Percentiles rank a stretch among this genome's conserved stretches.
phyloP scores from a whole-genome alignment of 2,888 invertebrate species.

The Diadegma fenestrale region DNA sequence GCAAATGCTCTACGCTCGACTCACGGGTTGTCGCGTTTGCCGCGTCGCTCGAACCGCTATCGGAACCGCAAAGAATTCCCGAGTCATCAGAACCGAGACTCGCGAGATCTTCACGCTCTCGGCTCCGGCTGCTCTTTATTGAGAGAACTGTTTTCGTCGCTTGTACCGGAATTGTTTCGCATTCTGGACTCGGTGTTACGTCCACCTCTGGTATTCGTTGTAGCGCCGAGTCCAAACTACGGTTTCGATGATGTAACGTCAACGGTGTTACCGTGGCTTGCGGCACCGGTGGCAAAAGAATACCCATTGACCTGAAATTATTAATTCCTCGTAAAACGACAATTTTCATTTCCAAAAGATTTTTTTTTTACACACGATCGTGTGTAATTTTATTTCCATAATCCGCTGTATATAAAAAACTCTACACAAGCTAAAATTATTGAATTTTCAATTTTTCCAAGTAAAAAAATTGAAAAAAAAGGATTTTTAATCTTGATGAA shows the following conservation, averaged over 20 bases:
- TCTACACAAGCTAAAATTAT: background rate
- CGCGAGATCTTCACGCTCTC: conserved; percentile 87
- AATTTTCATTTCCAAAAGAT: conserved; percentile 11
- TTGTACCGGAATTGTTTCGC: conserved; percentile 84
- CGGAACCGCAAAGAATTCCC: conserved; percentile 89
- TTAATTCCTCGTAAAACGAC: conserved; percentile 1
- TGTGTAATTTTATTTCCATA: background rate
- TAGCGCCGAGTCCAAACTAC: conserved; percentile 95
- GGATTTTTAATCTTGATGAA: background rate
- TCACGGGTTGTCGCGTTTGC: conserved; percentile 84
- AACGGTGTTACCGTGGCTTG: conserved; percentile 86
- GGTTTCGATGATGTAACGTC: conserved; percentile 90
- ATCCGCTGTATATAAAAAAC: too few relatives aligned
- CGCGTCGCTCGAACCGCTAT: conserved; percentile 85
- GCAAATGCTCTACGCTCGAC: conserved; percentile 86
- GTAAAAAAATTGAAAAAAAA: background rate
- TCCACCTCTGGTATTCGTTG: conserved; percentile 96
- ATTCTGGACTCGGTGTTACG: conserved; percentile 88
- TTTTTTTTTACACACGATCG: background rate
- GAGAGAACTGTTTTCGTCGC: conserved; percentile 69
- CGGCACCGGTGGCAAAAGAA: conserved; percentile 87
- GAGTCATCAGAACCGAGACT: conserved; percentile 93
- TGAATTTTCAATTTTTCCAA: background rate
- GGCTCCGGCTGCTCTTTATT: conserved; percentile 83
- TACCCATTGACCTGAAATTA: conserved; percentile 88